Conservation (phyloP, 1,140 invertebrate species). For the Apis dorsata region DNA sequence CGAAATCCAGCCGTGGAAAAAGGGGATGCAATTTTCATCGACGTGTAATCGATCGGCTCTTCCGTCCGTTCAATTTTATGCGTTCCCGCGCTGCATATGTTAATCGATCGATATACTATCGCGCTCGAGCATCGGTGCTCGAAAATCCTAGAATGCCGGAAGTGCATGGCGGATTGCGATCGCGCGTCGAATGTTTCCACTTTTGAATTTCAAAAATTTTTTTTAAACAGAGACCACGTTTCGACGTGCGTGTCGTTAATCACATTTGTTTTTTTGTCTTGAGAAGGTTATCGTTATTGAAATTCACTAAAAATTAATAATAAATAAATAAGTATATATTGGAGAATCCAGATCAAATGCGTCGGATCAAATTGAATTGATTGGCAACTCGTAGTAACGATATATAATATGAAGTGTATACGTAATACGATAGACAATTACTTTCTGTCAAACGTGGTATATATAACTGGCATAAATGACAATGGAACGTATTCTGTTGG, state of each 20-base stretch:
- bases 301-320: no score
- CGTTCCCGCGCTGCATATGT: conserved; percentile 29
- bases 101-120: conserved; percentile 23
- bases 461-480: background rate
- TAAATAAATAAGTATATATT: no score
- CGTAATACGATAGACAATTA: background rate
- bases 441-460: background rate
- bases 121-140: background rate
- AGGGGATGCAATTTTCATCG: conserved; percentile 33
- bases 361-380: background rate
- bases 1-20: background rate
- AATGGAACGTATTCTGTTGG: background rate
- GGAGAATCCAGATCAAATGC: no score
- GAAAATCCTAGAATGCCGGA: background rate
- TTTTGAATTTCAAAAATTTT: background rate
- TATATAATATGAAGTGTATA: no score
- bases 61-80: conserved; percentile 18
- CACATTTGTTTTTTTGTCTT: background rate
- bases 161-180: background rate
- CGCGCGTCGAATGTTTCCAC: background rate
- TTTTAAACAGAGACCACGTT: no score
- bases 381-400: no score
- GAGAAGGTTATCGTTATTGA: no score
- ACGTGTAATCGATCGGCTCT: background rate
- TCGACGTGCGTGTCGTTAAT: background rate